These are phyloP conservation scores for Cryptotermes secundus DNA, from an alignment of 1,140 invertebrate species.

Conservation along the genomic window DNA sequence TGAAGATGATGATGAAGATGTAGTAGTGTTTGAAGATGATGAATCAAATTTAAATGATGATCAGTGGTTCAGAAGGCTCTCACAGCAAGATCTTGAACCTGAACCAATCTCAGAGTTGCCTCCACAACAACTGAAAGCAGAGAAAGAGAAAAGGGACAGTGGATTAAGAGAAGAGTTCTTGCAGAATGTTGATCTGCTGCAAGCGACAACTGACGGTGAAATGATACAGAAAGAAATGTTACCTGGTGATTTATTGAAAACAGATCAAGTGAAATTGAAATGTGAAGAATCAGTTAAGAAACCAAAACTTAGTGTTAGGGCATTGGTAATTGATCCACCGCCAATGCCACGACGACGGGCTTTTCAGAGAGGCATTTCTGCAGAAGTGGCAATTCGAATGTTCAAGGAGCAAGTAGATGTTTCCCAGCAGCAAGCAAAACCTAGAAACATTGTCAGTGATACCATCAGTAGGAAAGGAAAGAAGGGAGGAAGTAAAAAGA, in stretches of 20 bases:
- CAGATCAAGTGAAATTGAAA: background rate
- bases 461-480: background rate
- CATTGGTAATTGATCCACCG: background rate
- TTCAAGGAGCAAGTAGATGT: background rate
- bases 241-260: background rate
- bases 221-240: background rate
- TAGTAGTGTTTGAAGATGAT: background rate
- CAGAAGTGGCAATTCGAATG: background rate
- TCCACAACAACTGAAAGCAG: background rate
- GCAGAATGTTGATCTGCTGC: background rate
- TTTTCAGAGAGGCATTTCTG: background rate
- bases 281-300: background rate
- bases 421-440: background rate
- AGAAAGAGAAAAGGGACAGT: background rate
- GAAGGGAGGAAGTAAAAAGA: background rate
- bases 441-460: background rate
- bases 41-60: constrained; percentile 1
- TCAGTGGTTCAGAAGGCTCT: background rate
- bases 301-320: background rate
- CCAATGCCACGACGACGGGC: background rate
- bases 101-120: background rate
- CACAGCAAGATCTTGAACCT: background rate
- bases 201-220: background rate
- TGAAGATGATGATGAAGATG: background rate
- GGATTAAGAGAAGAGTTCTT: background rate